Percentiles rank a stretch among this genome's conserved stretches.
Conservation (phyloP, 2,888 invertebrate species). For the Cryptocephalus moraei region DNA sequence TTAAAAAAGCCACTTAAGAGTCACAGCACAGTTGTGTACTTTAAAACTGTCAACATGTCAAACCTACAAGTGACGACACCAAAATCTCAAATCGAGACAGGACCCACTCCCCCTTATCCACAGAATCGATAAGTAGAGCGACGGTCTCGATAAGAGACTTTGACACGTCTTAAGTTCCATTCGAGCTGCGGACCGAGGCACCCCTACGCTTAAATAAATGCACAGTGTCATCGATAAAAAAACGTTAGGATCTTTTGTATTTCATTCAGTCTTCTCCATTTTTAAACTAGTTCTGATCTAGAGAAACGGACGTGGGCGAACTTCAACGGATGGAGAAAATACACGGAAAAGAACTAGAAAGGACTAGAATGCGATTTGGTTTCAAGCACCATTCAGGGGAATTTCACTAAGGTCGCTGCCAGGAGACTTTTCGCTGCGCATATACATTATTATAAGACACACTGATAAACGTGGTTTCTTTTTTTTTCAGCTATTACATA, state of each 20-base stretch:
- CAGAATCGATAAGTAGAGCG: too few relatives aligned
- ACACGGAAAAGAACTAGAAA: conserved; percentile 8
- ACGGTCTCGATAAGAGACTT: too few relatives aligned
- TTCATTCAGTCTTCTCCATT: conserved; percentile 22
- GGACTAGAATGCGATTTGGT: conserved; percentile 11
- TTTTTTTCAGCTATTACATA: too few relatives aligned
- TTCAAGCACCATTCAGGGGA: conserved; percentile 9
- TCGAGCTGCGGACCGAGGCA: too few relatives aligned
- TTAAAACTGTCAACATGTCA: conserved; percentile 24
- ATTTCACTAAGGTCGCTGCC: conserved; percentile 6
- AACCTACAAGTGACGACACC: conserved; percentile 16
- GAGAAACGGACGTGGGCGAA: neutral
- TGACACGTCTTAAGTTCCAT: too few relatives aligned
- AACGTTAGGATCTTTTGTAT: conserved; percentile 10
- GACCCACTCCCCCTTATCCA: too few relatives aligned
- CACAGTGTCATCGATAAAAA: conserved; percentile 10
- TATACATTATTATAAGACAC: neutral
- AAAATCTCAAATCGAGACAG: too few relatives aligned
- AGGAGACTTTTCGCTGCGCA: conserved; percentile 1
- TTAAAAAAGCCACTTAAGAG: conserved; percentile 48
- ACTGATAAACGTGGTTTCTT: neutral
- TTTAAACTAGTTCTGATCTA: conserved; percentile 20
- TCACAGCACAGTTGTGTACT: conserved; percentile 48
- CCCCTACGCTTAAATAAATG: conserved; percentile 7
- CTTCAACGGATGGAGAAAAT: conserved; percentile 8